Conservation (phyloP, 2,797 vertebrate species). For the Australoheros facetus region DNA sequence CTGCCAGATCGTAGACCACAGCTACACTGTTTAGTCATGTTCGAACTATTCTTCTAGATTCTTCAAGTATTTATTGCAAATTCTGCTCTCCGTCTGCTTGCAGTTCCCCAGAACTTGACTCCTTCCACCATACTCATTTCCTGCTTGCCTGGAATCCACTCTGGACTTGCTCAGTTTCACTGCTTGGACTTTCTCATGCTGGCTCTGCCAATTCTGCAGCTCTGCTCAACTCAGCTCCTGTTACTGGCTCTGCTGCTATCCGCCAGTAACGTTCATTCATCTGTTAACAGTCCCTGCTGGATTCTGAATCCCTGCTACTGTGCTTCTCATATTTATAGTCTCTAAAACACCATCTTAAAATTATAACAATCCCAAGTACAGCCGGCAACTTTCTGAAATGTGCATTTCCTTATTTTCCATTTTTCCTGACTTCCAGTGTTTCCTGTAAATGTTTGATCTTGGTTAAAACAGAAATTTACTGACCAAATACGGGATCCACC, state of each 20-base stretch:
- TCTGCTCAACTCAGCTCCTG: neutral
- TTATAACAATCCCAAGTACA: neutral
- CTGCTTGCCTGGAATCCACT: neutral
- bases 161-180: neutral
- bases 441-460: neutral
- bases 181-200: neutral
- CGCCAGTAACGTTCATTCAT: neutral
- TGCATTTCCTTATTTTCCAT: neutral
- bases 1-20: neutral
- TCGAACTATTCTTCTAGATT: neutral
- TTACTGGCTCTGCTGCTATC: neutral
- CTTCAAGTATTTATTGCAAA: neutral
- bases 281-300: neutral
- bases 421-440: neutral
- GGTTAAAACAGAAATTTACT: neutral
- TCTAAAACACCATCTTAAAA: neutral
- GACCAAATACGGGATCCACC: neutral
- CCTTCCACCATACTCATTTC: too few species aligned
- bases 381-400: neutral
- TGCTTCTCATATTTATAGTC: neutral
- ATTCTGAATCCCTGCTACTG: neutral
- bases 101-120: neutral
- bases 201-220: neutral
- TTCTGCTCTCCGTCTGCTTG: neutral
- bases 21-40: neutral